Percentiles rank a stretch among this genome's conserved stretches.
These are phyloP conservation scores for Eupithecia abbreviata DNA, from an alignment of 2,888 invertebrate species.

Conservation along the genomic window DNA sequence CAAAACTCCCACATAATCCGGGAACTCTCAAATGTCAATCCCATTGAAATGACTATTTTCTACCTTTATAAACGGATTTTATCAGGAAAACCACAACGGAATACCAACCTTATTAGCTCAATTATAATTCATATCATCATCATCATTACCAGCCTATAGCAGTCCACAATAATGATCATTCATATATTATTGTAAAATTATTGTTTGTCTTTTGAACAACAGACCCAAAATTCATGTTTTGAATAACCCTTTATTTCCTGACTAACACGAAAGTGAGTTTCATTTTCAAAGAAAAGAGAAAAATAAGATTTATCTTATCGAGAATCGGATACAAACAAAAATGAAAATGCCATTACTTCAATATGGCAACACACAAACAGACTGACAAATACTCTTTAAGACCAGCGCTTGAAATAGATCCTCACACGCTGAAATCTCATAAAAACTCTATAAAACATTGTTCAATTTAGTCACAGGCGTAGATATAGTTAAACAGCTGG, in stretches of 20 bases:
- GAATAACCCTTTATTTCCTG: too few relatives aligned
- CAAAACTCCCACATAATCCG: slow-evolving; percentile 33
- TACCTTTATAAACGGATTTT: slow-evolving; percentile 16
- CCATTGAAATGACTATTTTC: slow-evolving; percentile 47
- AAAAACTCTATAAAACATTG: slow-evolving; percentile 50
- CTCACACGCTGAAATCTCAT: slow-evolving; percentile 44
- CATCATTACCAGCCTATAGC: too few relatives aligned
- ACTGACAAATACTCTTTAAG: slow-evolving; percentile 30
- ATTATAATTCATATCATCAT: too few relatives aligned
- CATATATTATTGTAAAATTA: not conserved
- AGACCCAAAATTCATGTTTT: too few relatives aligned
- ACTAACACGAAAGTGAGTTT: too few relatives aligned
- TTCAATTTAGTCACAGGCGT: slow-evolving; percentile 47
- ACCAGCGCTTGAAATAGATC: slow-evolving; percentile 39
- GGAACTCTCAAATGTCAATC: slow-evolving; percentile 55
- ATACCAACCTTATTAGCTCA: not conserved
- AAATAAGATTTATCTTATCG: too few relatives aligned
- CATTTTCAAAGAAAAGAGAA: too few relatives aligned
- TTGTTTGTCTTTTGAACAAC: not conserved
- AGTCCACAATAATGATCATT: too few relatives aligned
- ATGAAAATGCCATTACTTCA: too few relatives aligned
- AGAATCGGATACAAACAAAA: too few relatives aligned
- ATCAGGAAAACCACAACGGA: slow-evolving; percentile 9
- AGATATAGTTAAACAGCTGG: slow-evolving; percentile 8
- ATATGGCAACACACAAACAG: slow-evolving; percentile 11